These are phyloP conservation scores for Mesorhabditis spiculigera DNA, from an alignment of 2,888 invertebrate genomes.

Conservation along the genomic window DNA sequence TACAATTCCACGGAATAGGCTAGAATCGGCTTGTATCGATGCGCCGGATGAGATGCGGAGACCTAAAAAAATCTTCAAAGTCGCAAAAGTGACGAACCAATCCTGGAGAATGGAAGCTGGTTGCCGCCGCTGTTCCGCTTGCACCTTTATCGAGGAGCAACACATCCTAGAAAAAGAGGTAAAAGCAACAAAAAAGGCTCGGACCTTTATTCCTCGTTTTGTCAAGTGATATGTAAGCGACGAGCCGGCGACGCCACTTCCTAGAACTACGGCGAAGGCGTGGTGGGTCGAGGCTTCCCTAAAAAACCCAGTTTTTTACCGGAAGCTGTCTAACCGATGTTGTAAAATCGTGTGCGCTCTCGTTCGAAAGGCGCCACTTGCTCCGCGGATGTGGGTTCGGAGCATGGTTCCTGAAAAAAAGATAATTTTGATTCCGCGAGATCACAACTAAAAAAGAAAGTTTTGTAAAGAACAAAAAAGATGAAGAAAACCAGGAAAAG, in stretches of 20 bases:
- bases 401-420: too few relatives aligned
- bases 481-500: too few relatives aligned
- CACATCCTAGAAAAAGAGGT: constrained; percentile 23
- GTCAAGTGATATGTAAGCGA: constrained; percentile 62
- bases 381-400: too few relatives aligned
- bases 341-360: too few relatives aligned
- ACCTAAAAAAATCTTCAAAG: constrained; percentile 56
- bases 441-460: too few relatives aligned
- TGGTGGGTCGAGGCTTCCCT: constrained; percentile 19
- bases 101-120: constrained; percentile 45
- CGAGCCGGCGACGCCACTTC: constrained; percentile 61
- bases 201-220: constrained; percentile 56
- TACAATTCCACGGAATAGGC: constrained; percentile 60
- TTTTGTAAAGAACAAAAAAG: too few relatives aligned
- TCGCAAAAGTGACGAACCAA: constrained; percentile 10
- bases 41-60: constrained; percentile 60
- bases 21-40: constrained; percentile 61
- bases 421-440: too few relatives aligned
- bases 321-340: too few relatives aligned
- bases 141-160: constrained; percentile 38
- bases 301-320: too few relatives aligned
- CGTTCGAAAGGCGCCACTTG: too few relatives aligned
- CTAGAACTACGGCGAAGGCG: constrained; percentile 56
- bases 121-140: constrained; percentile 36
- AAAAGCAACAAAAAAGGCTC: constrained; percentile 23